Evolutionary conservation across 64 coral and sea anemone species (phyloP).

Genomic region (Acropora tenuis): DNA sequence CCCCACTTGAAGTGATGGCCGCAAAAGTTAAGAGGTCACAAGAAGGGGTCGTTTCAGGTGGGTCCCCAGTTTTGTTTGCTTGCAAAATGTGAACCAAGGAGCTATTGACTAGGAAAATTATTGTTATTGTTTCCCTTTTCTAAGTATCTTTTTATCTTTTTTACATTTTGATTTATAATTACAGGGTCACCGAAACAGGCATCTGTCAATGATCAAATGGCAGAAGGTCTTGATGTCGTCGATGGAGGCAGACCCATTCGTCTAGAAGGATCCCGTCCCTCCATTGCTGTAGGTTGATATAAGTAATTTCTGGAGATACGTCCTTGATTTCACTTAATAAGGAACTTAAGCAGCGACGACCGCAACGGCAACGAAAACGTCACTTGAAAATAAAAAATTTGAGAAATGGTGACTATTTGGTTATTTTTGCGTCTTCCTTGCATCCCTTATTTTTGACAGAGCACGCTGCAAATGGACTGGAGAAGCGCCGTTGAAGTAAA

Average conservation of each 20-base stretch:
- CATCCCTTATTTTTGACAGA: too few relatives aligned
- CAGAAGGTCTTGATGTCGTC: slow-evolving; percentile 14
- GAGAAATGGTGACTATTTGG: too few relatives aligned
- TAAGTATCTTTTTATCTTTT: neutral
- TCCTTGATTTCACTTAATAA: too few relatives aligned
- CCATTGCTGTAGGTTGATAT: neutral
- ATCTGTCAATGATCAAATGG: neutral
- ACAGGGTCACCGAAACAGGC: slow-evolving; percentile 45
- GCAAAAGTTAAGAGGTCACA: slow-evolving; percentile 54
- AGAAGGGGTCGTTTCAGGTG: slow-evolving; percentile 20
- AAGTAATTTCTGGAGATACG: too few relatives aligned
- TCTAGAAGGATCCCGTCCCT: neutral
- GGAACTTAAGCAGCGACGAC: too few relatives aligned
- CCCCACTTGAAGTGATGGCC: slow-evolving; percentile 55
- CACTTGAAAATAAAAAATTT: too few relatives aligned
- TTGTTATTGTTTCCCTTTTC: neutral
- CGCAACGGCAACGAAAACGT: too few relatives aligned
- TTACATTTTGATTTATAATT: neutral
- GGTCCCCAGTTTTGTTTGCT: neutral
- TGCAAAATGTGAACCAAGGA: neutral
- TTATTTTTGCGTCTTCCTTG: too few relatives aligned
- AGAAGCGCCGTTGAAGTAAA: too few relatives aligned
- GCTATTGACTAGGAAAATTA: too few relatives aligned
- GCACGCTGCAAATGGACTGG: too few relatives aligned
- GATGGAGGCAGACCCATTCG: slow-evolving; percentile 46